Base-by-base conservation (phyloP, 2,888 invertebrate species). In the Altica lythri region DNA sequence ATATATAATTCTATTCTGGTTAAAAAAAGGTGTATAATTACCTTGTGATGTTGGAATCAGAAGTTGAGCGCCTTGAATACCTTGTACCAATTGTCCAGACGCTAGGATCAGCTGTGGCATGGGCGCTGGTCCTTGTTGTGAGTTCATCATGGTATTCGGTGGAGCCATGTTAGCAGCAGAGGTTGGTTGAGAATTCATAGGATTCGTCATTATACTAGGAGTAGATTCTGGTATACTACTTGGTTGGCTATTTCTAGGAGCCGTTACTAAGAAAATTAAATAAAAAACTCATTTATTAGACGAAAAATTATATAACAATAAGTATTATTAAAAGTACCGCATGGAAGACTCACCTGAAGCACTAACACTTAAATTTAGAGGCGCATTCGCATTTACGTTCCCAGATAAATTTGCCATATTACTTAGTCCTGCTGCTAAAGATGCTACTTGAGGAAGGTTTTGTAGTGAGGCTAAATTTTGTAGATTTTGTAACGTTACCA, bases 91-190 rank as follows among this genome's bases (percentile, higher is more conserved):
- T 78, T 94, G 93, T 48, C 94, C 93, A 54, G 92, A 92, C 57
- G 93, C 92, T 66, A 94, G 81, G 73, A 94, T 91, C 68, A 94
- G 86, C 79, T 94, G 94, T 56, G 94, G 94, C 88, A 94, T 91
- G 49, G 86, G 85, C 55, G 86, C 86, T 48, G 87, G 81, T 25
- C 22, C 40, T 72, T 81, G 81, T 46, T 80, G 80, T 55, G 79
- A 78, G 54, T 77, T 75, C 55, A 79, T 82, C 77, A 85, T 80
- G 32, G 83, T 81, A 75, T 80, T 79, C 66, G 73, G 60, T 1
- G 66, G 64, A 27, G 65, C 66, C 43, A 63, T 60, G 30, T 65
- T 55, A 9, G 67, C 46, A 2, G 49, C 40, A 10, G 61, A 47
- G n/a, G 63, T 48, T 16, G 68, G 63, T 45, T 65, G 65, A 9